Evolutionary conservation across 2,113 vertebrate species (phyloP).

Genomic region (Trematocara macrostoma): DNA sequence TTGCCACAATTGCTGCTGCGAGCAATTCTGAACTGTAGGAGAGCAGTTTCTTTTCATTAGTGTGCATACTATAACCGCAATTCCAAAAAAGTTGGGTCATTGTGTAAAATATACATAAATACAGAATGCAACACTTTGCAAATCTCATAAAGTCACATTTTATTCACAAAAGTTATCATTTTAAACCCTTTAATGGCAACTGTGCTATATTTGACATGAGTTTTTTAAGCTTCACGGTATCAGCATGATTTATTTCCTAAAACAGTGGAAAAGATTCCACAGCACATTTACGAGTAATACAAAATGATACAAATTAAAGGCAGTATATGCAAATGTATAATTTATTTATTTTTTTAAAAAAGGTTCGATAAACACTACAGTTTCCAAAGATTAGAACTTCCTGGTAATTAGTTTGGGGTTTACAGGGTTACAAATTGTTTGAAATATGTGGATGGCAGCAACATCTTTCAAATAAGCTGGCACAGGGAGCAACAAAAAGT

Average conservation of each 20-base stretch:
- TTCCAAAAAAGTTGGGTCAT: background rate
- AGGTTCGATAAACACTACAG: background rate
- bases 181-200: background rate
- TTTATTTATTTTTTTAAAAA: rapidly evolving
- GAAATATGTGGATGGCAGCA: background rate
- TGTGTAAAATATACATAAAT: background rate
- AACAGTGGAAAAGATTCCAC: background rate
- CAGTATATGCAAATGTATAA: background rate
- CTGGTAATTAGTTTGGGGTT: background rate
- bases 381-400: background rate
- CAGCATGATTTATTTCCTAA: background rate
- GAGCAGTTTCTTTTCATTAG: slow-evolving; percentile 7
- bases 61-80: background rate
- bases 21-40: background rate
- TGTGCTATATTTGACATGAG: background rate
- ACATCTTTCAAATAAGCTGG: background rate
- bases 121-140: background rate
- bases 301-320: background rate
- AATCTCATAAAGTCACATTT: background rate
- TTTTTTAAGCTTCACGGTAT: background rate
- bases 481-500: background rate
- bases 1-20: slow-evolving; percentile 15
- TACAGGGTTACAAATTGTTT: background rate
- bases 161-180: background rate
- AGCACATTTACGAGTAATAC: background rate